These are phyloP conservation scores for Linhomoeus sp. DNA, from an alignment of 2,888 invertebrate genomes.

Conservation along the genomic window DNA sequence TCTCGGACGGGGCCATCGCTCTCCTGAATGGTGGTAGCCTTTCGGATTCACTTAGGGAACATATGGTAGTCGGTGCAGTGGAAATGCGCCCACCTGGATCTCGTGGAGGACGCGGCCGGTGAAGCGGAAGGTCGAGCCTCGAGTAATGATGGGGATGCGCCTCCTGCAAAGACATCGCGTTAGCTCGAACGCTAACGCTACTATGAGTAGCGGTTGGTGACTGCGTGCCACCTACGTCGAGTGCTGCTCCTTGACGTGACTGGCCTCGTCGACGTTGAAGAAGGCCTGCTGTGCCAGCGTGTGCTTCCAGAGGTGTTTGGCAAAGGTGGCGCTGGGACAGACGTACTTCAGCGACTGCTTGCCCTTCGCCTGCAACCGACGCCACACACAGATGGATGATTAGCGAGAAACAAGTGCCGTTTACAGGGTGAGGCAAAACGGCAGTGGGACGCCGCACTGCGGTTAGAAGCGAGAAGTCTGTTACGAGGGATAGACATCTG, in stretches of 20 bases:
- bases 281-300: slow-evolving; percentile 93
- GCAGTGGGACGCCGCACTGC: too few species aligned
- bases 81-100: slow-evolving; percentile 10
- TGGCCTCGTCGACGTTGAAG: slow-evolving; percentile 44
- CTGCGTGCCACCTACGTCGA: neutral
- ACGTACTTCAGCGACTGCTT: slow-evolving; percentile 58
- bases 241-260: slow-evolving; percentile 11
- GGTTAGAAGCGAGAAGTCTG: too few species aligned
- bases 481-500: too few species aligned
- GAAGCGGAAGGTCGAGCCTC: slow-evolving; percentile 22
- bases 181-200: neutral
- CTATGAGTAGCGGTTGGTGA: neutral
- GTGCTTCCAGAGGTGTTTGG: slow-evolving; percentile 88
- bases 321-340: slow-evolving; percentile 71
- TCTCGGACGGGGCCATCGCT: neutral
- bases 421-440: too few species aligned
- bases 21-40: neutral
- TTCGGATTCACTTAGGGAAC: neutral
- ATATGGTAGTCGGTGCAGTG: too few species aligned
- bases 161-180: slow-evolving; percentile 10
- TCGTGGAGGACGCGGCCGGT: slow-evolving; percentile 17
- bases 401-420: too few species aligned
- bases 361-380: too few species aligned
- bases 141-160: slow-evolving; percentile 15
- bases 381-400: too few species aligned